Evolutionary conservation across 2,888 invertebrate genomes (phyloP), one percentile per base, ranked within the genome.

Genomic region (Callinectes sapidus): DNA sequence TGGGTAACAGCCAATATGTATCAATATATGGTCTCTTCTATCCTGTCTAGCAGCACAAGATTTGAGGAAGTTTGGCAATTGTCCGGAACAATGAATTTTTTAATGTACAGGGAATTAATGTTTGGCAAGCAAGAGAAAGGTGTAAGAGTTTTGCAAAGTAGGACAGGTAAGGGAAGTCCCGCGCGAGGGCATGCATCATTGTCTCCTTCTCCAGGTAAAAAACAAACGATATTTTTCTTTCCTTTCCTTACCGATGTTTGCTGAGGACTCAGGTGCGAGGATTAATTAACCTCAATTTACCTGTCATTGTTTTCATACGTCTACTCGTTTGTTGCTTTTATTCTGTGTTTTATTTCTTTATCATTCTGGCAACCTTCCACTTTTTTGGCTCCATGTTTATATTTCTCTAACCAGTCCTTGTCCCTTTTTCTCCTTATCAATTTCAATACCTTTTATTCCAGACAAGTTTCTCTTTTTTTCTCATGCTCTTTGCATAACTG

Each of bases 241-340:
- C 81, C 32, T 81, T 81, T 81, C 32, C 32, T 81, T 13, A 16
- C 35, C 81, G n/a, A 1, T 81, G 81, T 81, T 81, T 81, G 81
- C 35, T 35, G 32, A 81, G 81, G 32, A 81, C 81, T 81, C 81
- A 81, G 81, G 81, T 28, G 81, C 32, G 81, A 35, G 35, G 81
- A 81, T 81, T 81, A 81, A 81, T 81, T 81, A 81, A 81, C 81
- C 35, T 32, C 81, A 81, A 81, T 35, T 81, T 81, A 81, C 81
- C 81, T 81, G 81, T 81, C 81, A 81, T 81, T 81, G 81, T 81
- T 81, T 81, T 81, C 81, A 71, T 71, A 3, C 71, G n/a, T 28
- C 71, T 18, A n/a, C 8, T 23, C 23, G 71, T n/a, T 71, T 71
- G n/a, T 71, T 71, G 71, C n/a, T n/a, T 81, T 81, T 35, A 16